Base-by-base conservation (phyloP, 2,888 invertebrate species). In the Thumatha senex region DNA sequence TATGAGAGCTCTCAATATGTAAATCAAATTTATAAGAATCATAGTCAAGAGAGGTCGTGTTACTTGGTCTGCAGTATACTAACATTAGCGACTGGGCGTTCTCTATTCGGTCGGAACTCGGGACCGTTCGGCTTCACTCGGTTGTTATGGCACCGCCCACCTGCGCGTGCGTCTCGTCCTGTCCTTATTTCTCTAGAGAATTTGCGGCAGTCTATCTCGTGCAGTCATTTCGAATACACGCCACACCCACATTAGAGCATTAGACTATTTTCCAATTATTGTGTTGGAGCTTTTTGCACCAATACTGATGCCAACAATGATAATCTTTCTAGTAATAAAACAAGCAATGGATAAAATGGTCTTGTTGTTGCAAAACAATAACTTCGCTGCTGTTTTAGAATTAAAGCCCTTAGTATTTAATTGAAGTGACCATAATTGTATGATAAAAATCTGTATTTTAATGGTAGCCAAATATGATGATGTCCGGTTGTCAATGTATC, bases 231-330 rank as follows among this genome's bases (percentile, higher is more conserved):
- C 63, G 69, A 67, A 54, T 63, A 62, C 67, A 68, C 72, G 82
- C 85, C 83, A 79, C 89, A 72, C 89, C 89, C 83, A 86, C 81
- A 63, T 63, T 69, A 73, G 70, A 73, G 63, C 72, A 79, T 80
- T 82, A 80, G 82, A 78, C 75, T 80, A 80, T 86, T 86, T 89
- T 89, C 87, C 89, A 87, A 89, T 89, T 86, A 89, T 87, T 85
- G 82, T 81, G 78, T 80, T 70, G 77, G 67, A 84, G 86, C 86
- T 89, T 89, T 90, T 88, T 86, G 85, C 82, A 68, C 70, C 63
- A 67, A 73, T 77, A 73, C 63, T 72, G 84, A 85, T 84, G 76
- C 74, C 70, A 67, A 60, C 71, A 72, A 70, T 82, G 86, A 86
- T 89, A 87, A 86, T 84, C 85, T 86, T 86, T 86, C 84, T 84